Evolutionary conservation across 2,797 vertebrate genomes (phyloP).

Genomic region (Distichodus sexfasciatus): DNA sequence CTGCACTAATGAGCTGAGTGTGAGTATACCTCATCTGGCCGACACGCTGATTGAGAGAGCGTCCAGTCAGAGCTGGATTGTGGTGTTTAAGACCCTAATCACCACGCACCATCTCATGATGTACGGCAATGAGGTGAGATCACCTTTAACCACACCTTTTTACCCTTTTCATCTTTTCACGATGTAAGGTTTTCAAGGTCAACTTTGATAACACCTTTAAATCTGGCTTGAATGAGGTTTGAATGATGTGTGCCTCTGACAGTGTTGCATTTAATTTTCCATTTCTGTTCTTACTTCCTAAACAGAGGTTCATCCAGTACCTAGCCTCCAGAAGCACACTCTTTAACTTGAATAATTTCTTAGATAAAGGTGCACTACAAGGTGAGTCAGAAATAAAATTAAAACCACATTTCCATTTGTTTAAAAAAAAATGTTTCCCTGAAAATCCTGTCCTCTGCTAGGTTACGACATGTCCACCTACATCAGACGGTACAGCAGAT

Average conservation of each 20-base stretch:
- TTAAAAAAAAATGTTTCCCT: slow-evolving; percentile 20
- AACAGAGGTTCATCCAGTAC: slow-evolving; percentile 95
- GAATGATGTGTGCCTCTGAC: no score
- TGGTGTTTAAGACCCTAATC: slow-evolving; percentile 97
- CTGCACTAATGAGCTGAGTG: slow-evolving; percentile 95
- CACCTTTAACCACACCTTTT: no score
- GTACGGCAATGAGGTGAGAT: slow-evolving; percentile 96
- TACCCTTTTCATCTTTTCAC: neutral
- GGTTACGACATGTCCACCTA: slow-evolving; percentile 95
- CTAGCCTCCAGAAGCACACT: slow-evolving; percentile 93
- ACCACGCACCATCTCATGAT: slow-evolving; percentile 98
- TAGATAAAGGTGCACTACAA: slow-evolving; percentile 95
- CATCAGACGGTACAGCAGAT: slow-evolving; percentile 95
- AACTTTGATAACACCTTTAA: neutral
- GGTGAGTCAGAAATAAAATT: slow-evolving; percentile 73
- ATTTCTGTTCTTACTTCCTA: slow-evolving; percentile 9
- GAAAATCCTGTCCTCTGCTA: slow-evolving; percentile 57
- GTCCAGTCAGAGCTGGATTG: slow-evolving; percentile 92
- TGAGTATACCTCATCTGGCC: slow-evolving; percentile 89
- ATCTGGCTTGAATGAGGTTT: neutral
- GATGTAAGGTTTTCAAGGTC: slow-evolving; percentile 8
- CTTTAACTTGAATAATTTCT: slow-evolving; percentile 97
- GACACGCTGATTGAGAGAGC: slow-evolving; percentile 89
- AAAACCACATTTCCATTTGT: neutral
- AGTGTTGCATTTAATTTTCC: neutral